A percentile compares a stretch with the other conserved stretches of the same genome.
phyloP scores from a whole-genome alignment of 2,113 vertebrate species.

The Bubalus kerabau region DNA sequence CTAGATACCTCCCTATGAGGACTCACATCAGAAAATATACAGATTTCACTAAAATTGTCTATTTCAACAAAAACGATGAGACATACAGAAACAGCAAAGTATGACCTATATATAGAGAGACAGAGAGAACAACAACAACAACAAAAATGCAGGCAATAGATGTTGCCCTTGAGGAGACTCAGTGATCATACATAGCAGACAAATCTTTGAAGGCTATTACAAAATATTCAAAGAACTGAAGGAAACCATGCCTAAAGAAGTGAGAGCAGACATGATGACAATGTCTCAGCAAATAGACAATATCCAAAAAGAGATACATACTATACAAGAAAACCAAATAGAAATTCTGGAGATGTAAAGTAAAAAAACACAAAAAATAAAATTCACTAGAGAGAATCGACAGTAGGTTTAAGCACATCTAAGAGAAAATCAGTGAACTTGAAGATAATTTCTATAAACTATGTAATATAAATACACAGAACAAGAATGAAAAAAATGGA shows the following conservation, averaged over 20 bases:
- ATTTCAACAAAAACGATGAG: neutral
- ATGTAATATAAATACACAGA: neutral
- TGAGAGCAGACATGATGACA: neutral
- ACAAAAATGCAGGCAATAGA: neutral
- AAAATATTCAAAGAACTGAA: neutral
- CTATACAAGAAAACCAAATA: neutral
- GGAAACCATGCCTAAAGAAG: neutral
- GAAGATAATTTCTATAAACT: neutral
- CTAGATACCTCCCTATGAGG: neutral
- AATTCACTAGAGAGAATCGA: neutral
- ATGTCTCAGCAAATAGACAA: neutral
- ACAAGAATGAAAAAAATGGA: neutral
- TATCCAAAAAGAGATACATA: neutral
- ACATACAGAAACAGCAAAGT: neutral
- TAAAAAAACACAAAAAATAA: neutral
- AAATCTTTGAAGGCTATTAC: neutral
- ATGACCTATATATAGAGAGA: neutral
- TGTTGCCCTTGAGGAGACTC: neutral
- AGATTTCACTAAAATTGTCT: neutral
- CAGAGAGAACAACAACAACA: neutral
- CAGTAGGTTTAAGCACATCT: neutral
- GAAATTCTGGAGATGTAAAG: neutral
- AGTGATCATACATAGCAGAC: neutral
- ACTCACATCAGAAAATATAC: neutral
- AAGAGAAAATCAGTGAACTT: neutral